Conservation (phyloP, 2,797 vertebrate species). For the Oreochromis grahami region DNA sequence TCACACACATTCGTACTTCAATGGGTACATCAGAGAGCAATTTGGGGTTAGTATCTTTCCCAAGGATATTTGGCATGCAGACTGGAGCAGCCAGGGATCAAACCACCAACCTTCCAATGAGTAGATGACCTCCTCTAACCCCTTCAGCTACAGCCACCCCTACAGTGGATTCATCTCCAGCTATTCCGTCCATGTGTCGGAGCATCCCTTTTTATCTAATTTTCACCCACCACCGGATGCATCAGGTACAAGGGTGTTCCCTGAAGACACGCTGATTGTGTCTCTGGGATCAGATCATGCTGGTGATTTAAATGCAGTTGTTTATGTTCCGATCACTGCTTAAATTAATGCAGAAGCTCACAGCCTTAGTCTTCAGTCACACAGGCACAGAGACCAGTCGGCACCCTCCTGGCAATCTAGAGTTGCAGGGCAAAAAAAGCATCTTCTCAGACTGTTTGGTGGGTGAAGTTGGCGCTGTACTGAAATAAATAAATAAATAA, state of each 20-base stretch:
- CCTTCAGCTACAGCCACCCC: not conserved
- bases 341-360: not conserved
- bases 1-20: not conserved
- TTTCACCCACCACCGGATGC: not conserved
- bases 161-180: not conserved
- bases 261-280: not conserved
- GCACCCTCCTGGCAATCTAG: not conserved
- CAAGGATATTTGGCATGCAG: not conserved
- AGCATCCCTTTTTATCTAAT: not conserved
- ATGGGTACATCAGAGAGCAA: not conserved
- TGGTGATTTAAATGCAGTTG: not conserved
- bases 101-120: not conserved
- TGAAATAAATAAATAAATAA: not conserved
- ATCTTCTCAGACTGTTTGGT: not conserved
- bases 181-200: not conserved
- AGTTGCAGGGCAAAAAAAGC: not conserved
- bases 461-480: not conserved
- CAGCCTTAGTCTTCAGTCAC: not conserved
- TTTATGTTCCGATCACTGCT: rapidly evolving
- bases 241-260: not conserved
- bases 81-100: not conserved
- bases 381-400: not conserved
- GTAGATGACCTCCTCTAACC: not conserved
- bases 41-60: not conserved
- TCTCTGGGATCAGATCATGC: not conserved